Evolutionary conservation across 1,140 invertebrate genomes (phyloP).

Genomic region (Callitettix versicolor): DNA sequence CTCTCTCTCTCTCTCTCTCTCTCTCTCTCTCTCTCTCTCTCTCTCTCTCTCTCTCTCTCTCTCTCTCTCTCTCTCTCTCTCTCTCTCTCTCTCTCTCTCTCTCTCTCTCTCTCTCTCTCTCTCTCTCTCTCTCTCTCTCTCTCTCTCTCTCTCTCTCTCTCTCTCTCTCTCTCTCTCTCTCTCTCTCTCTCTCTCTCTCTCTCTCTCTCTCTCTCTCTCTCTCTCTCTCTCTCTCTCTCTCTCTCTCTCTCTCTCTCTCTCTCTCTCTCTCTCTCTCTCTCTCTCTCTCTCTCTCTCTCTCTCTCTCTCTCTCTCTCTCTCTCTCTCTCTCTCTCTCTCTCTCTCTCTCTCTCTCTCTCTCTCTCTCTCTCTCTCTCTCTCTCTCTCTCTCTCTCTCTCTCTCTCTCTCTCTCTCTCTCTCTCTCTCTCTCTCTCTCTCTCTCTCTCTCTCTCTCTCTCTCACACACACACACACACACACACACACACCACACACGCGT

Average conservation of each 20-base stretch:
- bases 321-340: neutral
- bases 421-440: neutral
- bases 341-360: neutral
- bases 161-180: neutral
- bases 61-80: too few species aligned
- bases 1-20: too few species aligned
- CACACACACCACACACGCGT: too few species aligned
- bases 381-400: neutral
- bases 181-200: neutral
- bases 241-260: neutral
- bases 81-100: too few species aligned
- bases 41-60: too few species aligned
- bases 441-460: neutral
- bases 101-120: too few species aligned
- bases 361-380: neutral
- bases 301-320: neutral
- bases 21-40: too few species aligned
- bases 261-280: too few species aligned
- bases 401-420: neutral
- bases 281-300: neutral
- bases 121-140: too few species aligned
- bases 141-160: neutral
- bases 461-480: too few species aligned
- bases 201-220: neutral
- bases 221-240: neutral